Conservation (phyloP, 2,113 vertebrate genomes). For the Campylomormyrus tamandua region DNA sequence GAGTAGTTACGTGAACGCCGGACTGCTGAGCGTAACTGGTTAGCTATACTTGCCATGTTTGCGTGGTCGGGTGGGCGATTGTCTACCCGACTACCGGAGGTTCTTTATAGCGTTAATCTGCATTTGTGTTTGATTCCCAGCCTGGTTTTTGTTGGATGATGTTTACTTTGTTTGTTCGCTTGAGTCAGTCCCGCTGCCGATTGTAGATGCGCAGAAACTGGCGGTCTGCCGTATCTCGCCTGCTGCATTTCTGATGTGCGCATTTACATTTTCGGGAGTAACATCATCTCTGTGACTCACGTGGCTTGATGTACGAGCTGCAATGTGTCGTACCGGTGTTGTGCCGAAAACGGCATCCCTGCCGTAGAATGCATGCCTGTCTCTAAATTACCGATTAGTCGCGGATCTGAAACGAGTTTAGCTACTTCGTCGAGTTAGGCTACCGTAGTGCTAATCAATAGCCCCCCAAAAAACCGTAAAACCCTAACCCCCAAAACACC, state of each 20-base stretch:
- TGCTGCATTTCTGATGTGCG: neutral
- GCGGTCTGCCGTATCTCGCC: neutral
- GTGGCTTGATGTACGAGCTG: neutral
- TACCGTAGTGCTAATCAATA: no score
- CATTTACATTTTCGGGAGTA: neutral
- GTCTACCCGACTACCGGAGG: neutral
- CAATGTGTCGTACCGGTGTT: neutral
- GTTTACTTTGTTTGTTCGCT: neutral
- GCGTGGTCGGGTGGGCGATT: neutral
- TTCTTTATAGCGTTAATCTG: neutral
- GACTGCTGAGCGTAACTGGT: neutral
- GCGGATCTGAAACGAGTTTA: no score
- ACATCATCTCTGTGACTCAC: neutral
- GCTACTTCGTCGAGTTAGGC: no score
- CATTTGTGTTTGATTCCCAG: neutral
- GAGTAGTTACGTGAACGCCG: neutral
- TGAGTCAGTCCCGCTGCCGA: neutral
- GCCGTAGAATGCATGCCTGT: no score
- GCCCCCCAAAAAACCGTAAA: no score
- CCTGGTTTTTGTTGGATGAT: neutral
- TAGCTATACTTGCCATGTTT: neutral
- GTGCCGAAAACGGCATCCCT: no score
- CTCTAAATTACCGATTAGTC: no score
- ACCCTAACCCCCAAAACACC: no score
- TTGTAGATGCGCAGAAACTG: neutral